Evolutionary conservation across 2,888 invertebrate species (phyloP), one percentile per base, ranked within the genome.

Genomic region (Gerris lacustris): DNA sequence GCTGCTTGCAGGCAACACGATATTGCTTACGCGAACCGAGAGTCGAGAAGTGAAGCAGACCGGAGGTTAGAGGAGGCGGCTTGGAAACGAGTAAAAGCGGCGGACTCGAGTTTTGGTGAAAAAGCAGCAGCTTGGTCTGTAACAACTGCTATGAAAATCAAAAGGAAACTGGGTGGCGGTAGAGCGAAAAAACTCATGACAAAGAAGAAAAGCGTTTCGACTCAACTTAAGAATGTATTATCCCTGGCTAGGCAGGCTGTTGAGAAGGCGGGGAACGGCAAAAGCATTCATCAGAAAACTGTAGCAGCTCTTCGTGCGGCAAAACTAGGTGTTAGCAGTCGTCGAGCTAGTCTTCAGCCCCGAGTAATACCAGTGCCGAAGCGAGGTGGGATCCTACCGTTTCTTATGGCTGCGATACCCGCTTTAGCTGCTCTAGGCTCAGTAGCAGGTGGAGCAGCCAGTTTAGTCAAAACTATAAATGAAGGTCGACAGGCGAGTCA

Each of bases 1-100:
- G 71, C 67, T 31, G 78, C 77, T n/a, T 79, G 78, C 70, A 76
- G 6, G 79, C 79, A 45, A 11, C 55, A 55, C 55, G 55, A 55
- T 55, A 55, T 55, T 5, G 55, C 55, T 15, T 55, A 55, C 15
- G 11, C 9, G 5, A 15, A 55, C 5, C 55, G 15, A 15, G 17
- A 15, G n/a, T 31, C 18, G 15, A 17, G 73, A 44, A 70, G 73
- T 45, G 68, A 62, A 62, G 73, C 71, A n/a, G 73, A 73, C 63
- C 47, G 63, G 43, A 55, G 18, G 43, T 69, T 73, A 45, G 69
- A 45, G 44, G 47, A 69, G 11, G 63, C 17, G 45, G 73, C 72
- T 44, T 73, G 73, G 73, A 43, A 73, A 69, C n/a, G 73, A 66
- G 70, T 73, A 44, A 68, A 9, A n/a, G 45, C 73, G 43, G 66